Percentiles rank a stretch among this genome's conserved stretches.
Evolutionary conservation across 2,113 vertebrate species (phyloP).

Genomic region (Atractosteus spatula): DNA sequence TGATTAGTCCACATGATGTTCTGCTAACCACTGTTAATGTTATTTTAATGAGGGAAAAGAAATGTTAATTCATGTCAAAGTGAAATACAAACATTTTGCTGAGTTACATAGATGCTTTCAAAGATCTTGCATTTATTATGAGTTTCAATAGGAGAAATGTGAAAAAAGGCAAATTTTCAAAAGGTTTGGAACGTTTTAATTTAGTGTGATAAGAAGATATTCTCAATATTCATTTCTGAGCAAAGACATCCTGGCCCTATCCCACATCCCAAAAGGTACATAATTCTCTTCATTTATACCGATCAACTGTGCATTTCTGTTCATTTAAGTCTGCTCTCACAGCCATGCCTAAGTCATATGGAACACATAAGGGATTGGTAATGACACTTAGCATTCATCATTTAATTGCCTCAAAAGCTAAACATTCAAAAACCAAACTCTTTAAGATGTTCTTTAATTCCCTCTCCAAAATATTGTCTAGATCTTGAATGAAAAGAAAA

Average conservation of each 20-base stretch:
- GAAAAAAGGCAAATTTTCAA: no score
- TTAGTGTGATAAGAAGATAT: slow-evolving; percentile 6
- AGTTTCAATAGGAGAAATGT: no score
- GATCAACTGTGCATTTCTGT: slow-evolving; percentile 41
- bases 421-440: slow-evolving; percentile 21
- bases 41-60: no score
- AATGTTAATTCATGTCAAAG: no score
- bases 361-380: slow-evolving; percentile 44
- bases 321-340: slow-evolving; percentile 23
- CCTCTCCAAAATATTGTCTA: slow-evolving; percentile 8
- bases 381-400: slow-evolving; percentile 31
- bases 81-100: no score
- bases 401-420: slow-evolving; percentile 9
- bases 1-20: no score
- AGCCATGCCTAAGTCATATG: slow-evolving; percentile 40
- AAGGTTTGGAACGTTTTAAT: background rate
- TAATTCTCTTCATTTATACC: slow-evolving; percentile 18
- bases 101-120: no score
- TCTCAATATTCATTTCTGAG: slow-evolving; percentile 17
- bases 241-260: background rate
- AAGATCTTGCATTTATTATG: no score
- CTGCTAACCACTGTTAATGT: no score
- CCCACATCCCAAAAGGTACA: slow-evolving; percentile 6
- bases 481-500: no score
- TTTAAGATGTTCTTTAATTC: slow-evolving; percentile 18